Conservation (phyloP, 2,113 vertebrate genomes). For the Nerophis lumbriciformis region DNA sequence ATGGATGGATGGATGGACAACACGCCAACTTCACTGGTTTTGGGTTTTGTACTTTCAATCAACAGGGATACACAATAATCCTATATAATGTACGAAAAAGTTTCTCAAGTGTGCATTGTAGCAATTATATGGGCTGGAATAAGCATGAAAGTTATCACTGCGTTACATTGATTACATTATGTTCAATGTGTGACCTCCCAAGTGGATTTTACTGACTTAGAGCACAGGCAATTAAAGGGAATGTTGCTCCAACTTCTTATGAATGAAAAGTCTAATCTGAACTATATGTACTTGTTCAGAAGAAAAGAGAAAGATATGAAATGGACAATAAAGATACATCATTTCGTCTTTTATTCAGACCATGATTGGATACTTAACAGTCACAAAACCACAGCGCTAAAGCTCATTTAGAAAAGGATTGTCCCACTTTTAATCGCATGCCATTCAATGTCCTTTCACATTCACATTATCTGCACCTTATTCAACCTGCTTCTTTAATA, state of each 20-base stretch:
- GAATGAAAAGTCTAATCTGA: conserved; percentile 59
- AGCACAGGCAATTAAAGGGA: conserved; percentile 44
- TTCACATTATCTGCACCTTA: conserved; percentile 49
- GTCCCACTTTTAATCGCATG: conserved; percentile 56
- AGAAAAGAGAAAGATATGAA: conserved; percentile 29
- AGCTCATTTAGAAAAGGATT: conserved; percentile 58
- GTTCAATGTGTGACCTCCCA: conserved; percentile 37
- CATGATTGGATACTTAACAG: conserved; percentile 48
- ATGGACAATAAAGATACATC: conserved; percentile 49
- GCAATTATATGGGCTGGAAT: no score
- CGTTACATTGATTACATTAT: conserved; percentile 10
- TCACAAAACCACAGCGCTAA: conserved; percentile 30
- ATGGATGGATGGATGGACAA: no score
- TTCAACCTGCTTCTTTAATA: conserved; percentile 47
- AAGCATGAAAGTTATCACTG: conserved; percentile 19
- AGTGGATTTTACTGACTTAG: conserved; percentile 39
- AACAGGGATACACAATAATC: no score
- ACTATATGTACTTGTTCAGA: conserved; percentile 39
- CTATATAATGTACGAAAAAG: no score
- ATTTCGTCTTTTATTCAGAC: conserved; percentile 60
- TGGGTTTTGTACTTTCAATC: no score
- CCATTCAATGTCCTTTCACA: conserved; percentile 48
- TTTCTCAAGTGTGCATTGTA: no score
- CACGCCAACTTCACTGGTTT: no score
- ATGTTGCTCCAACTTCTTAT: conserved; percentile 42